phyloP scores from a whole-genome alignment of 2,888 invertebrate genomes.

The Drosophila borborema region DNA sequence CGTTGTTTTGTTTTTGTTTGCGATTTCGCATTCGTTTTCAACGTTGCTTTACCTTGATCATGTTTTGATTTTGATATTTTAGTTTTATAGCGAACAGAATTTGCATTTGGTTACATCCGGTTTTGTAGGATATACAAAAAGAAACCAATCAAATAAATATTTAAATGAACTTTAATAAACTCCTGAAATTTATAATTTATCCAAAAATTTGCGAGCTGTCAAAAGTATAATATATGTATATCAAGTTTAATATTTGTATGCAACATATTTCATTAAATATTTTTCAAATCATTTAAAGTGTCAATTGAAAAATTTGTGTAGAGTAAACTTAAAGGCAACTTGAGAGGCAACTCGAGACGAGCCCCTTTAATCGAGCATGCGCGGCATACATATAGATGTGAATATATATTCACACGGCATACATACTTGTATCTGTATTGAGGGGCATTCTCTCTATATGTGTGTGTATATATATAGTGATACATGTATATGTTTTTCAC shows the following conservation, averaged over 20 bases:
- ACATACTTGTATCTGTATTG: background rate
- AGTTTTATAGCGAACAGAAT: conserved; percentile 12
- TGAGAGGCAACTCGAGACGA: conserved; percentile 51
- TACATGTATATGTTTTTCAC: conserved; percentile 5
- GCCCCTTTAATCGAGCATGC: conserved; percentile 40
- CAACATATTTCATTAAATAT: background rate
- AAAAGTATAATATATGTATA: background rate
- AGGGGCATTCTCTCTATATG: conserved; percentile 1
- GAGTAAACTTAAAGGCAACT: conserved; percentile 1
- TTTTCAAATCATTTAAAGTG: background rate
- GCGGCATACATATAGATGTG: conserved; percentile 4
- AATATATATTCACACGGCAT: background rate
- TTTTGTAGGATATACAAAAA: background rate
- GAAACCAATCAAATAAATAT: background rate
- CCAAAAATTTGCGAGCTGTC: background rate
- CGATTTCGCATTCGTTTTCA: conserved; percentile 28
- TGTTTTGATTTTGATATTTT: conserved; percentile 13
- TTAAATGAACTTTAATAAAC: background rate
- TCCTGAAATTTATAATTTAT: background rate
- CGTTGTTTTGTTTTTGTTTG: background rate
- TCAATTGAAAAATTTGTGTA: conserved; percentile 5
- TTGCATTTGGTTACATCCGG: conserved; percentile 27
- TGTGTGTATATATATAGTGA: background rate
- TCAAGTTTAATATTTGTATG: background rate
- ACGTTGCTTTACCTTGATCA: conserved; percentile 43